Evolutionary conservation across 2,888 invertebrate genomes (phyloP), one percentile per base, ranked within the genome.

Genomic region (Drosophila nigricruria): DNA sequence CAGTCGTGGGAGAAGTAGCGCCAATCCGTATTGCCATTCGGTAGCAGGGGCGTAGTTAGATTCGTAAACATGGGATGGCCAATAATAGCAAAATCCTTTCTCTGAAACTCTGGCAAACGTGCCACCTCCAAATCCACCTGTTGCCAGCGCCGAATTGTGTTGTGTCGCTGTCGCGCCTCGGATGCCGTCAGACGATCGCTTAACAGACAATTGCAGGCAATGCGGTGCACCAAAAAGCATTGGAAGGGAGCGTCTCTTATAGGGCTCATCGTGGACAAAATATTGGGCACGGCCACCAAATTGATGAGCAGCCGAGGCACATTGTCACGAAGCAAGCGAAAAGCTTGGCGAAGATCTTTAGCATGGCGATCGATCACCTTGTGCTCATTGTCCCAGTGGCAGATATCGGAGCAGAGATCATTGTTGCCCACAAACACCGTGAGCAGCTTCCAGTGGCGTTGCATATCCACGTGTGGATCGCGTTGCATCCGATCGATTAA

Each of bases 391-490:
- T 92, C 83, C 47, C 91, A 73, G 77, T 93, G 94, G 76, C 95
- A 95, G 60, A 95, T 91, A 47, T 95, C 93, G 0, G 91, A 73
- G 81, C 95, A 95, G 76, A 95, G 93, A 77, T 95, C 95, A 84
- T 95, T 95, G 34, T 93, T 91, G 25, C 95, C 95, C 43, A 95
- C 93, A 90, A 94, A 93, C 1, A 95, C 81, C 0, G 94, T 94
- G 23, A 95, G 91, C 43, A 95, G 79, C 91, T 95, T 95, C 95
- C 95, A 95, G 77, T 95, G 93, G 8, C 92, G 93, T 34, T 93
- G 74, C 65, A 95, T 75, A 75, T 95, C 92, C 1, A 95, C 94
- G 52, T 85, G 67, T 3, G 87, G 87, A 86, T 92, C 91, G 0
- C 75, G 81, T 9, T 79, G 80, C 68, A 92, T 53, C 6, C 88